Percentiles rank a stretch among this genome's conserved stretches.
Evolutionary conservation across 2,113 vertebrate genomes (phyloP).

Genomic region (Tragulus kanchil): DNA sequence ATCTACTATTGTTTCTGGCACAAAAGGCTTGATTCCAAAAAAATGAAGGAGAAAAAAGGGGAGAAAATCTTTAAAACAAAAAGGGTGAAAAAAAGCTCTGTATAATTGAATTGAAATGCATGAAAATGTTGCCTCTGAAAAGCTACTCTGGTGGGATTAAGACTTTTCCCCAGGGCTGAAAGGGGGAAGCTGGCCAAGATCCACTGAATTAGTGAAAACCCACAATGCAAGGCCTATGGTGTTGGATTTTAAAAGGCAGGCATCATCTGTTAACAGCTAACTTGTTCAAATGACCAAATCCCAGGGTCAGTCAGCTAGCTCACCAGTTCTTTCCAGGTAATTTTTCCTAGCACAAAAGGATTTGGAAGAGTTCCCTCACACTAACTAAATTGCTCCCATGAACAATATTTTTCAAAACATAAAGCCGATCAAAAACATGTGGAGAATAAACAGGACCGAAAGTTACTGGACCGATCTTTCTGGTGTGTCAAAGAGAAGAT

Average conservation of each 20-base stretch:
- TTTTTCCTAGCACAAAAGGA: constrained; percentile 48
- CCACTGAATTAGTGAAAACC: neutral
- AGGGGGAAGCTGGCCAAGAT: neutral
- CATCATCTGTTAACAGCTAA: constrained; percentile 50
- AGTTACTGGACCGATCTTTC: neutral
- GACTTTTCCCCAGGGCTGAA: neutral
- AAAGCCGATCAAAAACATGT: constrained; percentile 58
- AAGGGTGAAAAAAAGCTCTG: neutral
- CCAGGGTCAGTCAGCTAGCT: neutral
- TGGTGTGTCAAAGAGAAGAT: neutral
- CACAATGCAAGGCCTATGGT: neutral
- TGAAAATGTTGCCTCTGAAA: neutral
- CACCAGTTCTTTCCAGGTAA: neutral
- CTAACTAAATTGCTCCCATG: constrained; percentile 29
- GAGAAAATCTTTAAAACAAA: neutral
- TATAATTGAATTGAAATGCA: constrained; percentile 8
- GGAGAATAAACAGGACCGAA: constrained; percentile 51
- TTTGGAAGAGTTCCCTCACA: constrained; percentile 9
- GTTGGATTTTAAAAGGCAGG: neutral
- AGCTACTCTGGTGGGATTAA: neutral
- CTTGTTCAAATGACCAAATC: neutral
- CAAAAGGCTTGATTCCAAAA: constrained; percentile 30
- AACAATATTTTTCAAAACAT: constrained; percentile 59
- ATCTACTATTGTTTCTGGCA: neutral
- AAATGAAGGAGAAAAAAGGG: neutral